phyloP scores from a whole-genome alignment of 2,888 invertebrate species.

The Temnothorax ravouxi region DNA sequence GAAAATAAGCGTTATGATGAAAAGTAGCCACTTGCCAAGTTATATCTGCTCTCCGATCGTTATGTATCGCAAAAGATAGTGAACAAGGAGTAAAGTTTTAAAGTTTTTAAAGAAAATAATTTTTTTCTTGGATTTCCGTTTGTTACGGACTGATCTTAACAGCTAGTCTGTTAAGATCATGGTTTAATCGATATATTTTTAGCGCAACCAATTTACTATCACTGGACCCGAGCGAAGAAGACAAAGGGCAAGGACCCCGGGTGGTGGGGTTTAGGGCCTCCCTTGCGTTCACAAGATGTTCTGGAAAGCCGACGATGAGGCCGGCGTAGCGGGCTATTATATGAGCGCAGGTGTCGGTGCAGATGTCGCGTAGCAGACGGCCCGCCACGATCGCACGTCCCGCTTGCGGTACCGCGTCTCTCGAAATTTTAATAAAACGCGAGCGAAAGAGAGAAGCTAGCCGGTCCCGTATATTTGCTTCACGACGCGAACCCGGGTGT shows the following conservation, averaged over 20 bases:
- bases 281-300: slow-evolving; percentile 71
- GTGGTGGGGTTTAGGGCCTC: slow-evolving; percentile 28
- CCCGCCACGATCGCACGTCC: slow-evolving; percentile 54
- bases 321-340: slow-evolving; percentile 64
- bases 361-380: slow-evolving; percentile 76
- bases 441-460: not conserved
- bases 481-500: not conserved
- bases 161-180: too few relatives aligned
- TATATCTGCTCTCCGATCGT: not conserved
- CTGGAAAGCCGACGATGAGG: slow-evolving; percentile 65
- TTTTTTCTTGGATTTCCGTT: not conserved
- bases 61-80: not conserved
- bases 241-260: slow-evolving; percentile 50
- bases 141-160: too few relatives aligned
- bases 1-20: not conserved
- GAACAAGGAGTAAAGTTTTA: not conserved
- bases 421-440: slow-evolving; percentile 68
- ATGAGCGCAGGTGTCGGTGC: slow-evolving; percentile 79
- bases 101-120: not conserved
- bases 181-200: slow-evolving; percentile 14
- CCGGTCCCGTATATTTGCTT: slow-evolving; percentile 29
- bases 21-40: not conserved
- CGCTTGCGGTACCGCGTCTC: slow-evolving; percentile 44
- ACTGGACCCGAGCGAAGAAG: slow-evolving; percentile 14
- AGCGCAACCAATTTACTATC: not conserved